Percentiles rank a stretch among this genome's conserved stretches.
Conservation (phyloP, 2,888 invertebrate species). For the Amphipoea oculea region DNA sequence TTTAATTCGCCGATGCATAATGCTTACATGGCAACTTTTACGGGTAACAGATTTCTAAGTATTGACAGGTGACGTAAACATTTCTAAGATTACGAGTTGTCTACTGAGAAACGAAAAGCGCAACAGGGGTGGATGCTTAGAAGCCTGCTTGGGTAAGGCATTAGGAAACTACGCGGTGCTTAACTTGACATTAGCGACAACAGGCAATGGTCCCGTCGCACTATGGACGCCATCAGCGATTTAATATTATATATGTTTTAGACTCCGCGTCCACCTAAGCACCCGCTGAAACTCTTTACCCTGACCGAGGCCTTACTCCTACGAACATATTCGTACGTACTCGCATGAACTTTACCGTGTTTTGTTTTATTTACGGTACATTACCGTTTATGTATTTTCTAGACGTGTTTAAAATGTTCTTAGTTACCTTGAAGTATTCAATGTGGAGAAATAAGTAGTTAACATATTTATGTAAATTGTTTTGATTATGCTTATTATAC, state of each 20-base stretch:
- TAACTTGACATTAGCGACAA: background rate
- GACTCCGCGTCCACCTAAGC: background rate
- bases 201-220: background rate
- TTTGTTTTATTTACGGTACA: constrained; percentile 16
- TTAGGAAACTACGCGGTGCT: too few species aligned
- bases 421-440: constrained; percentile 16
- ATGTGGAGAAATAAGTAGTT: constrained; percentile 17
- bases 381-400: constrained; percentile 28
- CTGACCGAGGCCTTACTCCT: background rate
- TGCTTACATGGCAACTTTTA: background rate
- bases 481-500: constrained; percentile 16
- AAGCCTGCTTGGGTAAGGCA: too few species aligned
- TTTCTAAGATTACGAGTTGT: background rate
- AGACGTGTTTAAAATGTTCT: constrained; percentile 21
- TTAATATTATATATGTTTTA: background rate
- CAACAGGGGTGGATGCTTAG: background rate
- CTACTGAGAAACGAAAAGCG: background rate
- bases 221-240: background rate
- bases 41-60: background rate
- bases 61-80: background rate
- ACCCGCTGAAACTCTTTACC: background rate
- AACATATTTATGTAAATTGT: constrained; percentile 10
- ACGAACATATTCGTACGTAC: constrained; percentile 10
- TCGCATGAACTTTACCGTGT: constrained; percentile 20
- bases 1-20: too few species aligned